Evolutionary conservation across 2,113 vertebrate genomes (phyloP), one percentile per base, ranked within the genome.

Genomic region (Ochotona curzoniae): DNA sequence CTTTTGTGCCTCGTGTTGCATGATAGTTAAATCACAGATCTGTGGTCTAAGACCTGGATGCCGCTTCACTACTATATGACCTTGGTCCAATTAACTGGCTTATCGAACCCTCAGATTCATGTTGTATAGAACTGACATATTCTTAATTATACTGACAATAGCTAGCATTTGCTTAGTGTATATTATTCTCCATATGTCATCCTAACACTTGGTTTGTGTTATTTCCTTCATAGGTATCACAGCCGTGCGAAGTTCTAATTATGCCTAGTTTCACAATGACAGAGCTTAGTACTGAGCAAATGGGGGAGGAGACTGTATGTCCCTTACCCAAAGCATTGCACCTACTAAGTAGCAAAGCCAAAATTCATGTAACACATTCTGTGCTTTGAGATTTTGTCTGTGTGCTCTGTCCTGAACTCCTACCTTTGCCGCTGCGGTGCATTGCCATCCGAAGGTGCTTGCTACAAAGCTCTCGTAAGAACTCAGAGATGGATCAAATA

Each of bases 81-180:
- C 70, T 93, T 83, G 74, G 23, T 12, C 14, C 26, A 89, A 32
- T 61, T 94, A 78, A 71, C 86, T 92, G 78, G 32, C 44, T 90
- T 86, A n/a, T 80, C 5, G 28, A 38, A 94, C 28, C 35, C 71
- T 83, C 35, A 44, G 5, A 2, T 67, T 74, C 35, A 60, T 26
- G 38, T 38, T 61, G 18, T 49, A 9, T 73, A 44, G 82, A 95
- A 60, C 1, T 49, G 30, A n/a, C 54, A 81, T 90, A 38, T 78
- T 64, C 81, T 93, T 93, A 66, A 88, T 85, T 44, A 38, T 32
- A 32, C 66, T 8, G 51, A 93, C 57, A 70, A 75, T 15, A 90
- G 28, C 5, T 51, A 75, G 23, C 15, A 67, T 26, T 84, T 87
- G 12, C 66, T 93, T 64, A 70, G 25, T 38, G 1, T 8, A 51